Conservation (phyloP, 1,140 invertebrate genomes). For the Platyscapa corneri region DNA sequence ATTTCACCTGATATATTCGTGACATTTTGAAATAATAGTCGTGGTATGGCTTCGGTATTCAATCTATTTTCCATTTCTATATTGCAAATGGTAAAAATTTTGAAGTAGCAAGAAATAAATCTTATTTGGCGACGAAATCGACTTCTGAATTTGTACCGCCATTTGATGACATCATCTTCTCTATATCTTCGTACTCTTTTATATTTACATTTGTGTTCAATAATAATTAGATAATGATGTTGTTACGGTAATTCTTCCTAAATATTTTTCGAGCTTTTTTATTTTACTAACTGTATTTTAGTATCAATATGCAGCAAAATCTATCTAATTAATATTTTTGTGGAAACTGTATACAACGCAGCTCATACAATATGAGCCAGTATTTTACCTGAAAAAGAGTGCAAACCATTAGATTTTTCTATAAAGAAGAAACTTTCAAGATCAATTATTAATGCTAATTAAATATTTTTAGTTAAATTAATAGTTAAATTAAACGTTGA, state of each 20-base stretch:
- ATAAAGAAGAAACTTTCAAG: too few relatives aligned
- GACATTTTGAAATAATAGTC: conserved; percentile 55
- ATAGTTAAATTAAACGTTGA: too few relatives aligned
- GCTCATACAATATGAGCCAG: not conserved
- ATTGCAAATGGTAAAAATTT: not conserved
- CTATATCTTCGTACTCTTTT: not conserved
- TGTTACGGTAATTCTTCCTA: too few relatives aligned
- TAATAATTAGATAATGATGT: too few relatives aligned
- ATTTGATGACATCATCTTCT: not conserved
- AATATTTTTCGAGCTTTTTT: too few relatives aligned
- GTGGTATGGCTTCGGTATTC: conserved; percentile 33
- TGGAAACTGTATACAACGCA: conserved; percentile 3
- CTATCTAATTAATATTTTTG: too few relatives aligned
- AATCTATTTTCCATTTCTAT: conserved; percentile 49
- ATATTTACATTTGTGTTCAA: not conserved
- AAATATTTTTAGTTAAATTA: too few relatives aligned
- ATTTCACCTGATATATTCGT: conserved; percentile 51
- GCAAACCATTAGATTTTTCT: conserved; percentile 1
- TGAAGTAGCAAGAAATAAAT: not conserved
- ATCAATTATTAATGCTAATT: too few relatives aligned
- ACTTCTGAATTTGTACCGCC: not conserved
- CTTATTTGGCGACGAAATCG: not conserved
- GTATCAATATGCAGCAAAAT: too few relatives aligned
- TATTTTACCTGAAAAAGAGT: conserved; percentile 23
- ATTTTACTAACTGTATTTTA: too few relatives aligned